Conservation (phyloP, 2,113 vertebrate species). For the Argyrosomus japonicus region DNA sequence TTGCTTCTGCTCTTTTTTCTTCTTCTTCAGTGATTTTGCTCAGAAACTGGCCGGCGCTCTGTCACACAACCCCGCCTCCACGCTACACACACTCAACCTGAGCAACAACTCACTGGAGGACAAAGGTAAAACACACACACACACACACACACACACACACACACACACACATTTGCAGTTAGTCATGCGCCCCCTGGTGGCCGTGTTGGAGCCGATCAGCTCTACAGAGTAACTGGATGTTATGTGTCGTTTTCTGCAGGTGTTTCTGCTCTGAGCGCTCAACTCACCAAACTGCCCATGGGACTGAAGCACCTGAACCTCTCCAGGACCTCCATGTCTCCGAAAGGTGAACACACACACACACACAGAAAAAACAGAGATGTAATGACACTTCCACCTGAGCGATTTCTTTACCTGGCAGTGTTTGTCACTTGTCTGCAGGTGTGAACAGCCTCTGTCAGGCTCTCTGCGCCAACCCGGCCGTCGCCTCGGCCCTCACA, state of each 20-base stretch:
- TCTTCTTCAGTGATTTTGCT: conserved; percentile 91
- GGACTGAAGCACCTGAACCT: conserved; percentile 94
- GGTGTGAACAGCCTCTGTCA: conserved; percentile 94
- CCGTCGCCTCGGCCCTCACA: conserved; percentile 84
- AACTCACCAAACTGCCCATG: conserved; percentile 93
- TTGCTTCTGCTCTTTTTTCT: neutral
- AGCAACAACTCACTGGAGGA: conserved; percentile 95
- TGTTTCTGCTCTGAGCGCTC: conserved; percentile 89
- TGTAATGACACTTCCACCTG: rapidly evolving
- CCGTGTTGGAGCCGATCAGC: neutral
- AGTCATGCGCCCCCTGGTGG: conserved; percentile 37
- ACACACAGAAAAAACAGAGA: neutral
- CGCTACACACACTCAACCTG: conserved; percentile 92
- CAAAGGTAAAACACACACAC: conserved; percentile 86
- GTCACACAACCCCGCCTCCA: conserved; percentile 91
- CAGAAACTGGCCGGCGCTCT: conserved; percentile 91
- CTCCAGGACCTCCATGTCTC: conserved; percentile 91
- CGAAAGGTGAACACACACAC: conserved; percentile 87
- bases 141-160: conserved; percentile 25
- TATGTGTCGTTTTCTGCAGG: conserved; percentile 78
- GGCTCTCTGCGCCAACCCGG: conserved; percentile 89
- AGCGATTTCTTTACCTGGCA: rapidly evolving
- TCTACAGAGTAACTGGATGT: neutral
- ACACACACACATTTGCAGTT: neutral
- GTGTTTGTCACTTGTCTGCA: conserved; percentile 59